Percentiles rank a stretch among this genome's conserved stretches.
phyloP scores from a whole-genome alignment of 2,888 invertebrate genomes.

The Meiosimyza platycephala region DNA sequence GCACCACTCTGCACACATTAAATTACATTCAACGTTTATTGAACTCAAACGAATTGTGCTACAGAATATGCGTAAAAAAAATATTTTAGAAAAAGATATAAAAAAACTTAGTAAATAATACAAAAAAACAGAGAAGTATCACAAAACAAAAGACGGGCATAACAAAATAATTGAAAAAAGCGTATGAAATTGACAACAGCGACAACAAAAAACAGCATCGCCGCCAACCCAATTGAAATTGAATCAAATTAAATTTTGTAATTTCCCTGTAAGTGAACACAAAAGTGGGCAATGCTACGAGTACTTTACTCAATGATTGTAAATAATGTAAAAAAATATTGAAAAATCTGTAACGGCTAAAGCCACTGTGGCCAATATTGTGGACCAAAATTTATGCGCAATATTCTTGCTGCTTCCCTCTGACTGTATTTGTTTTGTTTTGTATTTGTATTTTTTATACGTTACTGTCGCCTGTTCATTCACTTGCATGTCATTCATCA shows the following conservation, averaged over 20 bases:
- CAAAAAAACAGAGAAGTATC: too few species aligned
- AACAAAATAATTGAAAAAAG: neutral
- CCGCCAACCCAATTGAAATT: conserved; percentile 3
- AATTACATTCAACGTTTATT: conserved; percentile 28
- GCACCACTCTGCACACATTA: neutral
- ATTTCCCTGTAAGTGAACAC: neutral
- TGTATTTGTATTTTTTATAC: neutral
- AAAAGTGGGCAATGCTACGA: conserved; percentile 3
- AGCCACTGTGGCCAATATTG: too few species aligned
- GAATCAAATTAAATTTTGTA: conserved; percentile 19
- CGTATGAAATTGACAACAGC: conserved; percentile 4
- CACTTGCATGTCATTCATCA: conserved; percentile 26
- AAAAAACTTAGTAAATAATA: neutral
- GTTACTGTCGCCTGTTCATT: neutral
- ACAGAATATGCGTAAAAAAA: conserved; percentile 16
- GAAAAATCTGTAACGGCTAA: neutral
- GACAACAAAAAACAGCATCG: neutral
- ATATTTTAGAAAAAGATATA: neutral
- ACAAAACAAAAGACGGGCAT: too few species aligned
- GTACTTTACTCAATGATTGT: neutral
- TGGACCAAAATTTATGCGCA: conserved; percentile 18
- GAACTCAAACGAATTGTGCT: conserved; percentile 21
- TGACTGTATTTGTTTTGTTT: neutral
- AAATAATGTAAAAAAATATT: neutral
- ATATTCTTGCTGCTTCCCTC: neutral